Conservation (phyloP, 1,140 invertebrate species). For the Drosophila miranda region DNA sequence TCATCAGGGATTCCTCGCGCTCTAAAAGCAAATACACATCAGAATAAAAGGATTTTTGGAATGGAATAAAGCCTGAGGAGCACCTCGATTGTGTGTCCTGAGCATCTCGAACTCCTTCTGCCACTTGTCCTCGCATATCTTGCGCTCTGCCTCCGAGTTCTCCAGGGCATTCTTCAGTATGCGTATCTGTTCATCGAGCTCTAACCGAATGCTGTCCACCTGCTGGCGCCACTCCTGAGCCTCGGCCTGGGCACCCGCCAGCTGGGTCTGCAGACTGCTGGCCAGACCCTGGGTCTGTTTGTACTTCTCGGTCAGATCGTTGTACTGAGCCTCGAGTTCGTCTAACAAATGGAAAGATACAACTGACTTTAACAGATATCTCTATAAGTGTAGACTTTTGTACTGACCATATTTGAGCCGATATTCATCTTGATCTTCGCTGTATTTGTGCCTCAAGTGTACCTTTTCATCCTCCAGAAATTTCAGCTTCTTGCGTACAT, state of each 20-base stretch:
- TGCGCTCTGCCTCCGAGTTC: constrained; percentile 84
- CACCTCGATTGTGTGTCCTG: constrained; percentile 82
- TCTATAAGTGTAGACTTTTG: neutral
- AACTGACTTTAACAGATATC: neutral
- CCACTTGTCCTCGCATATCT: constrained; percentile 85
- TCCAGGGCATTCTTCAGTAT: constrained; percentile 85
- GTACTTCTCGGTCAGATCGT: constrained; percentile 83
- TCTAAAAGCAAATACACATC: constrained; percentile 46
- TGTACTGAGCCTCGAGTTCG: constrained; percentile 83
- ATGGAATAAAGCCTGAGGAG: too few relatives aligned
- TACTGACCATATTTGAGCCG: constrained; percentile 83
- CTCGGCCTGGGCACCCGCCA: constrained; percentile 68
- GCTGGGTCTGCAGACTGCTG: constrained; percentile 66
- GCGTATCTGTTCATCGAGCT: constrained; percentile 82
- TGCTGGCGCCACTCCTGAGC: constrained; percentile 66
- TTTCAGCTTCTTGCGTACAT: constrained; percentile 83
- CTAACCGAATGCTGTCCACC: constrained; percentile 82
- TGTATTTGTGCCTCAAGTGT: constrained; percentile 83
- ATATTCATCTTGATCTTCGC: constrained; percentile 83
- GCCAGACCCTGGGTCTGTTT: constrained; percentile 82
- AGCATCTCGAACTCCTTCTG: constrained; percentile 86
- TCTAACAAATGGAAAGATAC: constrained; percentile 36
- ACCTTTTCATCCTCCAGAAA: constrained; percentile 84
- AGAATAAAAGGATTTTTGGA: constrained; percentile 32
- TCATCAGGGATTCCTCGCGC: constrained; percentile 86